These are phyloP conservation scores for Suricata suricatta DNA, from an alignment of 2,113 vertebrate species.

Conservation along the genomic window DNA sequence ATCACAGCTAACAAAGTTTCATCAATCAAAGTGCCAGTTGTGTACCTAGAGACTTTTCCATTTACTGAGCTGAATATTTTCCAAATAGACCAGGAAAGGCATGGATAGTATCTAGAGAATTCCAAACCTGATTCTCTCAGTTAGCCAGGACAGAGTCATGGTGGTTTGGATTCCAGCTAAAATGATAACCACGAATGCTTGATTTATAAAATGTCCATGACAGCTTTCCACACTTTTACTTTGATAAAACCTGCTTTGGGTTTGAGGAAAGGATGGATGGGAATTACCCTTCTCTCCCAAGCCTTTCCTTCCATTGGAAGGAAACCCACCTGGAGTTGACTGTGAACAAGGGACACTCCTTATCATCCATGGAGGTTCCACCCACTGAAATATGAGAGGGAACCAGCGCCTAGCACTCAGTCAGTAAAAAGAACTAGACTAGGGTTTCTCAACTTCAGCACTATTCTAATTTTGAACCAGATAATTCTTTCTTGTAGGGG, in stretches of 20 bases:
- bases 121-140: background rate
- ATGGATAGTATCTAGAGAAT: background rate
- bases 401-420: background rate
- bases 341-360: background rate
- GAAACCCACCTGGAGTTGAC: background rate
- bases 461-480: background rate
- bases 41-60: background rate
- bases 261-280: background rate
- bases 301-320: background rate
- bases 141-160: background rate
- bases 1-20: conserved; percentile 28
- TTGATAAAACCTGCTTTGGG: background rate
- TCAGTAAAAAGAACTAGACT: background rate
- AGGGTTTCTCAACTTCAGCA: background rate
- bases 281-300: background rate
- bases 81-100: background rate
- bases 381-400: background rate
- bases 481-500: background rate
- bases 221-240: background rate
- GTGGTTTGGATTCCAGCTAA: background rate
- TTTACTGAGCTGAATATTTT: conserved; percentile 1
- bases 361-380: background rate
- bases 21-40: background rate
- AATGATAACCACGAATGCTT: background rate
- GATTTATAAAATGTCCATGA: background rate